These are phyloP conservation scores for Amphipoea oculea DNA, from an alignment of 2,888 invertebrate genomes.

Conservation along the genomic window DNA sequence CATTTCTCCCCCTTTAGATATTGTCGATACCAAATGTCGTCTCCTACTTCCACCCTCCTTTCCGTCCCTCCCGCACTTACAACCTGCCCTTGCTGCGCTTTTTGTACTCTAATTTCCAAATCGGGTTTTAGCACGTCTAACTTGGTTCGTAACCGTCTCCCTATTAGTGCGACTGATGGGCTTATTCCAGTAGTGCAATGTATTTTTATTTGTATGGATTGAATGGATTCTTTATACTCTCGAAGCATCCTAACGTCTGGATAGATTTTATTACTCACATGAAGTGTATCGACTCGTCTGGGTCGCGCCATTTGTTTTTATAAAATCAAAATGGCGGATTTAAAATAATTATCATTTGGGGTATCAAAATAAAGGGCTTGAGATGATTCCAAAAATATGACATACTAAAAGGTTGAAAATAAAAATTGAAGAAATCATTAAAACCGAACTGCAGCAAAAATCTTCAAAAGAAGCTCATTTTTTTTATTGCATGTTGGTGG, in stretches of 20 bases:
- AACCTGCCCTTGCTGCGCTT: too few species aligned
- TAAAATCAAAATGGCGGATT: background rate
- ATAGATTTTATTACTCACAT: background rate
- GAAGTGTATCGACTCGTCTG: background rate
- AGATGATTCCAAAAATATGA: background rate
- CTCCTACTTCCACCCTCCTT: too few species aligned
- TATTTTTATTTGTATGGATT: background rate
- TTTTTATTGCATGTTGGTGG: background rate
- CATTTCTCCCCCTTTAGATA: too few species aligned
- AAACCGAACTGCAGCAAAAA: background rate
- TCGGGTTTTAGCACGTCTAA: too few species aligned
- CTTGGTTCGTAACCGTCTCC: too few species aligned
- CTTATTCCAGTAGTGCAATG: too few species aligned
- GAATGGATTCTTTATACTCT: background rate
- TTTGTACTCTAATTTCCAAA: too few species aligned
- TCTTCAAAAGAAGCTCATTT: background rate
- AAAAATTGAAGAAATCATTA: background rate
- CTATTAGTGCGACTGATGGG: too few species aligned
- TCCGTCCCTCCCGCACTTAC: too few species aligned
- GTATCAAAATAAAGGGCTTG: background rate
- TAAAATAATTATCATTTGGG: background rate
- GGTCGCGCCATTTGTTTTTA: too few species aligned
- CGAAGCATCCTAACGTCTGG: background rate
- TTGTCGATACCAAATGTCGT: too few species aligned
- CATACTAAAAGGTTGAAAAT: background rate